These are phyloP conservation scores for Manis crassicaudata DNA, from an alignment of 2,797 vertebrate genomes.

Conservation along the genomic window DNA sequence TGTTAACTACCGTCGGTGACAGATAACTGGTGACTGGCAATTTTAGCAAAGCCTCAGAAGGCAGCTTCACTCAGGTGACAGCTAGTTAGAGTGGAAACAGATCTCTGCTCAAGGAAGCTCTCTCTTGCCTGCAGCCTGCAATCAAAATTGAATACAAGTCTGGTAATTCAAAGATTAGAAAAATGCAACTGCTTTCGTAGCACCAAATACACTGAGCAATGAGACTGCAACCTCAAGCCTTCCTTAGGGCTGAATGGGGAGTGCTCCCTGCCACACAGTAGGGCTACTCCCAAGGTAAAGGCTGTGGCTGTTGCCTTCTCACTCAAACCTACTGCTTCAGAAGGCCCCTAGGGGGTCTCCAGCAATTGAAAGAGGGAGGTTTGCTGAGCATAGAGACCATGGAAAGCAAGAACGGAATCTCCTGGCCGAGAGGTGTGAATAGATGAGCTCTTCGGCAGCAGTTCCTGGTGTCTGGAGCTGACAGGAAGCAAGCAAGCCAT, in stretches of 20 bases:
- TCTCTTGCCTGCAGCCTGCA: not conserved
- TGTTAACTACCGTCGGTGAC: not conserved
- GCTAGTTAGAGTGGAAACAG: not conserved
- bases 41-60: not conserved
- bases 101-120: not conserved
- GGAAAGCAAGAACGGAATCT: slow-evolving; percentile 50
- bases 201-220: not conserved
- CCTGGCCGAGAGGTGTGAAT: not conserved
- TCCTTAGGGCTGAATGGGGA: not conserved
- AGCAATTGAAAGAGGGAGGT: not conserved
- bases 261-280: not conserved
- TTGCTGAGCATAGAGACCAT: not conserved
- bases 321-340: not conserved
- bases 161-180: not conserved
- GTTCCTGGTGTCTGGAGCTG: slow-evolving; percentile 45
- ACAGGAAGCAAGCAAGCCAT: slow-evolving; percentile 41
- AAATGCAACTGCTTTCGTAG: not conserved
- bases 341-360: not conserved
- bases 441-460: slow-evolving; percentile 30
- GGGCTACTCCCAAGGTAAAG: not conserved
- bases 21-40: not conserved
- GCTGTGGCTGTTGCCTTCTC: not conserved
- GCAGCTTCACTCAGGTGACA: not conserved
- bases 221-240: not conserved
- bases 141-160: not conserved